Conservation (phyloP, 2,888 invertebrate species). For the Thymelicus sylvestris region DNA sequence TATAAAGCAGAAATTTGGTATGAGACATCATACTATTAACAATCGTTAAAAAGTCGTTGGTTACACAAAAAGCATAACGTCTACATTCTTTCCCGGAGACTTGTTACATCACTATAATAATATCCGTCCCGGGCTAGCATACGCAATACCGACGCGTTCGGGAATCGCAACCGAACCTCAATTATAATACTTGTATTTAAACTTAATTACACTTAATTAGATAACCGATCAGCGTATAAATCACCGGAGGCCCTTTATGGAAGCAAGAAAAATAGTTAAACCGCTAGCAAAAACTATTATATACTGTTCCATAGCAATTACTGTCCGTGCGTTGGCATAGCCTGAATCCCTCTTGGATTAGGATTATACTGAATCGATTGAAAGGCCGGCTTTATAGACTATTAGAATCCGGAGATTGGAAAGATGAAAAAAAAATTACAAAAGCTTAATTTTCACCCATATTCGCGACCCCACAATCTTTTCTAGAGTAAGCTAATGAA, state of each 20-base stretch:
- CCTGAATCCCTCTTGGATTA: not conserved
- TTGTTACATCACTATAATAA: constrained; percentile 1
- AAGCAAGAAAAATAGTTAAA: constrained; percentile 33
- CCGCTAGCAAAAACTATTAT: constrained; percentile 44
- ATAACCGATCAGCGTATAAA: constrained; percentile 44
- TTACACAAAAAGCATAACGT: too few relatives aligned
- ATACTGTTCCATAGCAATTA: constrained; percentile 51
- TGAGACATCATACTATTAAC: too few relatives aligned
- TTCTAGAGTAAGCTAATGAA: too few relatives aligned
- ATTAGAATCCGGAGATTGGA: too few relatives aligned
- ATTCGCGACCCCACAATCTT: too few relatives aligned
- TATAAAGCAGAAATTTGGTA: too few relatives aligned
- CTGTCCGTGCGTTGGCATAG: constrained; percentile 15
- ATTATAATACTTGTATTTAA: constrained; percentile 41
- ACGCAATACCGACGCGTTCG: constrained; percentile 22
- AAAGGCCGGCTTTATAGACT: too few relatives aligned
- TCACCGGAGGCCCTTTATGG: constrained; percentile 43
- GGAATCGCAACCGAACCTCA: constrained; percentile 25
- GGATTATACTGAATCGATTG: too few relatives aligned
- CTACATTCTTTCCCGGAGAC: too few relatives aligned
- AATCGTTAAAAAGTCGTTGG: too few relatives aligned
- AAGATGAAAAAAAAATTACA: too few relatives aligned
- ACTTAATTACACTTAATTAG: constrained; percentile 44
- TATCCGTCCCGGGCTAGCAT: not conserved
- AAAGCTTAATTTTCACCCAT: too few relatives aligned